phyloP scores from a whole-genome alignment of 2,113 vertebrate genomes.

The Carassius carassius region DNA sequence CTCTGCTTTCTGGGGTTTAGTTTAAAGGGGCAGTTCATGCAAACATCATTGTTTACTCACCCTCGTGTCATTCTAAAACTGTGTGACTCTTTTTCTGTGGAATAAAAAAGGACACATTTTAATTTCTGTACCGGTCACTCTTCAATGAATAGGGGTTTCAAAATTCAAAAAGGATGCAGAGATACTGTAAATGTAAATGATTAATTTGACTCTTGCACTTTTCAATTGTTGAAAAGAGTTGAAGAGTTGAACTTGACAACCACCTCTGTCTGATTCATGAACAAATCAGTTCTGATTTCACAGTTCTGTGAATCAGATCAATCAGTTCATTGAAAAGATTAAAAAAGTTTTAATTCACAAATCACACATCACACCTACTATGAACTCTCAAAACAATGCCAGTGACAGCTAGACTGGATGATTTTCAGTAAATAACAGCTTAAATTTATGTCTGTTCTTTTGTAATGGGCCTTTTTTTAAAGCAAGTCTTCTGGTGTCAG shows the following conservation, averaged over 20 bases:
- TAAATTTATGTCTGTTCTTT: neutral
- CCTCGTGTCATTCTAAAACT: neutral
- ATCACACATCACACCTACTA: neutral
- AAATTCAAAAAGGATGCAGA: neutral
- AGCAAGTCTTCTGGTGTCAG: neutral
- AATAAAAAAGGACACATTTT: neutral
- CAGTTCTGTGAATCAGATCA: neutral
- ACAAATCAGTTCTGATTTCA: neutral
- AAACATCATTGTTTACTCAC: neutral
- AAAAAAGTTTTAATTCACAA: neutral
- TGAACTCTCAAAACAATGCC: neutral
- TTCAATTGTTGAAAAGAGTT: no score
- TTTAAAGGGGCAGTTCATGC: neutral
- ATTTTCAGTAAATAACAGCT: neutral
- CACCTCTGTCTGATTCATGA: neutral
- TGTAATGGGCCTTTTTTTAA: no score
- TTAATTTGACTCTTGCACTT: neutral
- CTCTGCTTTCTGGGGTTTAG: neutral
- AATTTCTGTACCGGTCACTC: neutral
- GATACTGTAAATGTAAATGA: neutral
- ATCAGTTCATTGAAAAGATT: neutral
- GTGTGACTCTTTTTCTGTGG: neutral
- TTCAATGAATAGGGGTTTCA: neutral
- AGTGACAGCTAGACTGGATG: neutral
- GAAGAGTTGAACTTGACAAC: neutral